These are phyloP conservation scores for Rhopalosiphum maidis DNA, from an alignment of 1,140 invertebrate genomes.

Conservation along the genomic window DNA sequence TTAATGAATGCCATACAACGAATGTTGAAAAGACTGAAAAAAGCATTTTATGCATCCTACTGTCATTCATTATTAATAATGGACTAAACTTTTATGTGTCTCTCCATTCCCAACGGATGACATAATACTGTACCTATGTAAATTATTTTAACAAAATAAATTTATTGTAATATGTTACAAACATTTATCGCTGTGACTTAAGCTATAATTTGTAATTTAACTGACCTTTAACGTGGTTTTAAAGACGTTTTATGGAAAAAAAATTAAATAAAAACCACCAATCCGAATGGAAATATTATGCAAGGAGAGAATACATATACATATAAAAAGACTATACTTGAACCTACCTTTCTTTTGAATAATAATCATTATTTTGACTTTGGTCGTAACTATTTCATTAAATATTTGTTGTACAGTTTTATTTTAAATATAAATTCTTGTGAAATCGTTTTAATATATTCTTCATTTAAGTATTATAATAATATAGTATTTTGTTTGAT, in stretches of 20 bases:
- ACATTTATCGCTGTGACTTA: background rate
- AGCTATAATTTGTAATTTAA: background rate
- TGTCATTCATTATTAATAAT: conserved; percentile 23
- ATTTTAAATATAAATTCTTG: background rate
- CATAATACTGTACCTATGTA: conserved; percentile 7
- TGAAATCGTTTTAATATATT: background rate
- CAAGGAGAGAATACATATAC: background rate
- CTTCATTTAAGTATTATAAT: background rate
- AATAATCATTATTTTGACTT: background rate
- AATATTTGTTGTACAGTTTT: background rate
- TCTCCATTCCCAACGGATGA: background rate
- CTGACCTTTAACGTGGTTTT: background rate
- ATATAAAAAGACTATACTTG: background rate
- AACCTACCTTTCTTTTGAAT: background rate
- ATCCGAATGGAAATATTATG: background rate
- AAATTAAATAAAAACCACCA: background rate
- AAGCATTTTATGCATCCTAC: background rate
- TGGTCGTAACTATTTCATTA: background rate
- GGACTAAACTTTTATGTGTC: background rate
- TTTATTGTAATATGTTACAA: background rate
- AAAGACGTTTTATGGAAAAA: background rate
- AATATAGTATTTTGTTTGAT: background rate
- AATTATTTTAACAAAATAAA: conserved; percentile 15
- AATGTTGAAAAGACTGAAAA: background rate
- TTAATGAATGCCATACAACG: background rate